A percentile compares a stretch with the other conserved stretches of the same genome.
These are phyloP conservation scores for Eufriesea mexicana DNA, from an alignment of 1,140 invertebrate species.

Conservation along the genomic window DNA sequence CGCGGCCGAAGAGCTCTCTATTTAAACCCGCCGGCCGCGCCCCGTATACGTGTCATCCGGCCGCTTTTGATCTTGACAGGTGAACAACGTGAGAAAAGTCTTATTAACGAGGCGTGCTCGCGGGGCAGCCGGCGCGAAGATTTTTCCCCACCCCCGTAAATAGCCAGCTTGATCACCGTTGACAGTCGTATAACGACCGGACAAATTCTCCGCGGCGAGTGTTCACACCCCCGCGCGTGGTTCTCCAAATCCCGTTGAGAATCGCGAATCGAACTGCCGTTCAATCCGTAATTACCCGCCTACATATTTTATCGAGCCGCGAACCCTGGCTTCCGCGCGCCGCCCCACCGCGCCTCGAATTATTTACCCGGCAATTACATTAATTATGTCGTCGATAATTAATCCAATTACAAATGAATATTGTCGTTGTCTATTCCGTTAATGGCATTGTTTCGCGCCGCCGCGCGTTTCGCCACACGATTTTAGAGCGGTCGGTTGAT, in stretches of 20 bases:
- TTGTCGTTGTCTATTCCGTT: slow-evolving; percentile 24
- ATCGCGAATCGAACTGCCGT: background rate
- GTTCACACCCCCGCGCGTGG: background rate
- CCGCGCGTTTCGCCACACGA: background rate
- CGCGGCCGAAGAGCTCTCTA: slow-evolving; percentile 3
- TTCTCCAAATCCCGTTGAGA: background rate
- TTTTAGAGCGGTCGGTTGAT: too few species aligned
- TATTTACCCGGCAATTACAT: slow-evolving; percentile 45
- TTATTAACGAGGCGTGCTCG: slow-evolving; percentile 57
- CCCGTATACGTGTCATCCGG: slow-evolving; percentile 38
- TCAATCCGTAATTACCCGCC: slow-evolving; percentile 35
- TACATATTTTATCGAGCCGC: slow-evolving; percentile 35
- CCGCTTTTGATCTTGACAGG: slow-evolving; percentile 44
- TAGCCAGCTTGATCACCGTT: slow-evolving; percentile 8
- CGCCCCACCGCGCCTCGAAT: slow-evolving; percentile 4
- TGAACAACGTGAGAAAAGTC: slow-evolving; percentile 63
- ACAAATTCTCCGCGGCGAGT: slow-evolving; percentile 20
- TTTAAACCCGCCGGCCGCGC: background rate
- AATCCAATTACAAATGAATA: slow-evolving; percentile 36
- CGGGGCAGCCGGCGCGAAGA: background rate
- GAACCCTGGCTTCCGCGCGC: background rate
- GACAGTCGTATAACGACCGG: slow-evolving; percentile 18
- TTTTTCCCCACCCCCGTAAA: slow-evolving; percentile 15
- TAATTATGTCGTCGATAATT: slow-evolving; percentile 49
- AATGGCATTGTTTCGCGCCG: slow-evolving; percentile 3